Evolutionary conservation across 2,888 invertebrate species (phyloP), one percentile per base, ranked within the genome.

Genomic region (Petrolisthes manimaculis): DNA sequence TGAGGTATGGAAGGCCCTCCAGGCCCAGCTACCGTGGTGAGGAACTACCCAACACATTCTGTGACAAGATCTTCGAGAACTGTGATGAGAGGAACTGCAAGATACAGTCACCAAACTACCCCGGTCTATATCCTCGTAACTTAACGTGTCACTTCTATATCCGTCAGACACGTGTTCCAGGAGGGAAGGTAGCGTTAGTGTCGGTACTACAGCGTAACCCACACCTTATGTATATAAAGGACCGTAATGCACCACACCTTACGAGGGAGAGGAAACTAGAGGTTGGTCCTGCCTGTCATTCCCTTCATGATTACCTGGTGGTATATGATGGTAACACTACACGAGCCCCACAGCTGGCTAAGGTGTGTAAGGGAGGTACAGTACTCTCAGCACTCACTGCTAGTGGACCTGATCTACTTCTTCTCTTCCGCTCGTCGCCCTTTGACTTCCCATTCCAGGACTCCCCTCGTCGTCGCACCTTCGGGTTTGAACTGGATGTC

Each of bases 81-180:
- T 97, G 97, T 93, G 96, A 96, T 93, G 94, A 95, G 89, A 93
- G 94, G 84, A 93, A 94, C 80, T 96, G 96, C 93, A 95, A 96
- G 91, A 95, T 97, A 90, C 96, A 96, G 93, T 97, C 97, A 37
- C 97, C 97, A 12, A 97, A 97, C 94, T 97, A 96, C 93, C 97
- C 97, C 12, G 97, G 97, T 85, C 95, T 97, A 91, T 97, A 97
- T 93, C 97, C 97, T 5, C 94, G 97, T 89, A 97, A 97, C 93
- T 96, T 97, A 91, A 96, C 96, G 1, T 91, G 91, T 53, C 89
- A 89, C 37, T 91, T 90, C 83, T 90, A 89, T 86, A 77, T 91
- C 67, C 54, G 90, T 83, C 83, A 91, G 79, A 91, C 85, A 8
- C 86, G 78, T 61, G 87, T 84, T 91, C 96, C 96, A 14, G 94